Base-by-base conservation (phyloP, 2,888 invertebrate species). In the Monochamus alternatus region DNA sequence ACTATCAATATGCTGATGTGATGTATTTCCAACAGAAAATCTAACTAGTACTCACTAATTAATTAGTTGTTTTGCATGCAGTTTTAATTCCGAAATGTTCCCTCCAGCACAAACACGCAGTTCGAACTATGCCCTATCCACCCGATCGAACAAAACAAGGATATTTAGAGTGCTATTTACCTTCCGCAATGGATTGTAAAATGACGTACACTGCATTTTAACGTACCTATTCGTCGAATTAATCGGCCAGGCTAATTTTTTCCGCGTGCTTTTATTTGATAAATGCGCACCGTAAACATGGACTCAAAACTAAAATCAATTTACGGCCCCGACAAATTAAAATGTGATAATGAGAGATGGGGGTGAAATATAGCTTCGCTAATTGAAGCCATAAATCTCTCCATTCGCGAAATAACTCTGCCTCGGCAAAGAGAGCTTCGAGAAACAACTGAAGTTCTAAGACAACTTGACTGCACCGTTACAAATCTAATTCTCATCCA, bases 301-400 rank as follows among this genome's bases (percentile, higher is more conserved):
- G 67, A 67, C 73, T 67, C 73, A 73, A 47, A 67, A 73, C 67
- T 73, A 32, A 44, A 73, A 73, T 73, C 73, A 73, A 73, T 73
- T 73, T 67, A 43, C 31, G 52, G 47, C 47, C 60, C 60, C 60
- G 73, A 67, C 73, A 73, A 73, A 73, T 73, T 73, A 73, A 73
- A 73, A 73, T 63, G 67, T 51, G 73, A 73, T 73, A 73, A 73
- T 73, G 73, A 73, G 73, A 67, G 67, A 59, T 60, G 47, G 44
- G 67, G 38, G 47, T 67, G 73, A 73, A 73, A 73, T 73, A 73
- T 59, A 47, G 73, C 66, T 30, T 67, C 44, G 47, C 51, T 73
- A 73, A 73, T 73, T 67, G 43, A 51, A 59, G 62, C 62, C 38
- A 67, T 73, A 73, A 73, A 73, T 73, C 66, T 60, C 63, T 7